Percentiles rank a stretch among this genome's conserved stretches.
Evolutionary conservation across 2,888 invertebrate genomes (phyloP).

Genomic region (Nephrocerus scutellatus): DNA sequence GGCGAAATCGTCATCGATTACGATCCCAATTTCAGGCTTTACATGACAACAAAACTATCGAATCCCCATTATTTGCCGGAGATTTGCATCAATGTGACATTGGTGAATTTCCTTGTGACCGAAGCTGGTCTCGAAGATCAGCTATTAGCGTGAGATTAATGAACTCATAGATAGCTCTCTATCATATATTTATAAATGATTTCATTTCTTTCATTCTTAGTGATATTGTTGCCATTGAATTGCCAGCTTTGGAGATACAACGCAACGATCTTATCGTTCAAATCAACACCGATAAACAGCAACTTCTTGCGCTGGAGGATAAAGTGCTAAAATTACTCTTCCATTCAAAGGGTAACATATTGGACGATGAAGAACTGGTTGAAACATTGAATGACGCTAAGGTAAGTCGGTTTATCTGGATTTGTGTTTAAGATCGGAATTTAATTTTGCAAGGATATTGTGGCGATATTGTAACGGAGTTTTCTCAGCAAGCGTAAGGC

Average conservation of each 20-base stretch:
- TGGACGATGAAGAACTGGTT: conserved; percentile 89
- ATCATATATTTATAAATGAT: no score
- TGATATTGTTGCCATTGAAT: conserved; percentile 77
- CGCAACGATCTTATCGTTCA: conserved; percentile 75
- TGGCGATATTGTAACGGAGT: no score
- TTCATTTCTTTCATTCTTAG: no score
- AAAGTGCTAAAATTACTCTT: conserved; percentile 79
- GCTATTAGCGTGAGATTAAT: conserved; percentile 66
- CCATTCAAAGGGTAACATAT: conserved; percentile 78
- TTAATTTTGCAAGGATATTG: neutral
- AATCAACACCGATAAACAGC: conserved; percentile 79
- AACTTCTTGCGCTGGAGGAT: conserved; percentile 79
- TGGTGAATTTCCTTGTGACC: conserved; percentile 91
- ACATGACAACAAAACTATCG: conserved; percentile 83
- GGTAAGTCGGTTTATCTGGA: conserved; percentile 21
- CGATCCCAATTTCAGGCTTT: conserved; percentile 75
- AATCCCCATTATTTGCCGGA: conserved; percentile 94
- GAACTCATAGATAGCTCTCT: neutral
- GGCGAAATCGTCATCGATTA: conserved; percentile 89
- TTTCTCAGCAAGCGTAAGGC: no score
- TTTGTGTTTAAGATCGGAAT: neutral
- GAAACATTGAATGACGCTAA: conserved; percentile 56
- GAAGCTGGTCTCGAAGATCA: conserved; percentile 86
- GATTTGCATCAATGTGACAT: conserved; percentile 83
- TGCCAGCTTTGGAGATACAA: conserved; percentile 77